A percentile compares a stretch with the other conserved stretches of the same genome.
phyloP scores from a whole-genome alignment of 2,797 vertebrate species.

The Lepilemur ruficaudatus region DNA sequence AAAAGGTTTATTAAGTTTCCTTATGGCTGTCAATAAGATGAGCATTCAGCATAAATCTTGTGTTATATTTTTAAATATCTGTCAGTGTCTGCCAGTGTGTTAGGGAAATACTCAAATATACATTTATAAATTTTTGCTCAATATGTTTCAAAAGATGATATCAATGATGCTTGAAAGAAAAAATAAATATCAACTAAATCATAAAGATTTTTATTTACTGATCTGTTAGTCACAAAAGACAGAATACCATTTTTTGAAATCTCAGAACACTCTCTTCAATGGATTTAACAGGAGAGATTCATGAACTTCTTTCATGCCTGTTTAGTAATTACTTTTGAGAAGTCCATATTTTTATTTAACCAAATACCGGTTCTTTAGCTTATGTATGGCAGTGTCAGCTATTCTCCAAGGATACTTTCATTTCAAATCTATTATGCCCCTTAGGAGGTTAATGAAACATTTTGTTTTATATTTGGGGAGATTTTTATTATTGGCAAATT shows the following conservation, averaged over 20 bases:
- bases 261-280: not conserved
- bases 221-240: not conserved
- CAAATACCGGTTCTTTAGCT: conserved; percentile 29
- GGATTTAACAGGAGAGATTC: not conserved
- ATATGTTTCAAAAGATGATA: not conserved
- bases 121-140: not conserved
- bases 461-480: not conserved
- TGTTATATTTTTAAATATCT: not conserved
- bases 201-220: not conserved
- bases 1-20: not conserved
- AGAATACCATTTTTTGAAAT: not conserved
- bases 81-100: not conserved
- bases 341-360: conserved; percentile 30
- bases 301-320: not conserved
- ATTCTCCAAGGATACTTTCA: conserved; percentile 37
- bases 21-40: not conserved
- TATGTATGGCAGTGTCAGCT: not conserved
- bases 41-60: conserved; percentile 10
- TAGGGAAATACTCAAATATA: not conserved
- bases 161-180: not conserved
- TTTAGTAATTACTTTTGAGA: conserved; percentile 46
- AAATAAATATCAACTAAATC: not conserved
- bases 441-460: conserved; percentile 28
- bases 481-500: not conserved
- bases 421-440: not conserved